Percentiles rank a stretch among this genome's conserved stretches.
These are phyloP conservation scores for Premnoplex brunnescens DNA, from an alignment of 2,797 vertebrate genomes.

Conservation along the genomic window DNA sequence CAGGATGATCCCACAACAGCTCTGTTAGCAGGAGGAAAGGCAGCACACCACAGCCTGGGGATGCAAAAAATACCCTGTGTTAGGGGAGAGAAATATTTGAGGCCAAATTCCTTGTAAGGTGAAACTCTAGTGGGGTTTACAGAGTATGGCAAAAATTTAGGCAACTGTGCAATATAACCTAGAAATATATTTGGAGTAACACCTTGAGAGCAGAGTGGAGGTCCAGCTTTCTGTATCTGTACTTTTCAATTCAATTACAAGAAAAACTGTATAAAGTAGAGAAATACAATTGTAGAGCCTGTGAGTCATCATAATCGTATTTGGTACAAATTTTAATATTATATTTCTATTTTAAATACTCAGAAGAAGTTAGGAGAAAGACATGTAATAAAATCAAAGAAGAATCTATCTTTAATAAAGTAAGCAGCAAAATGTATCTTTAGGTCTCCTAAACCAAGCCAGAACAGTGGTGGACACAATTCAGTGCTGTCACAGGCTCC, in stretches of 20 bases:
- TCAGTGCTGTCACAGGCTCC: neutral
- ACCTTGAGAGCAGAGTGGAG: neutral
- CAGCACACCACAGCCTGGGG: neutral
- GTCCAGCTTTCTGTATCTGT: neutral
- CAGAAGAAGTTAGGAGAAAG: neutral
- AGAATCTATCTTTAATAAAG: neutral
- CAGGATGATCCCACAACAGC: neutral
- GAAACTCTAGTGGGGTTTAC: neutral
- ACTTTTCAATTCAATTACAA: neutral
- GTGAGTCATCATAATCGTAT: accelerated
- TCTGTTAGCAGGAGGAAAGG: neutral
- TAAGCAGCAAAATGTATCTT: neutral
- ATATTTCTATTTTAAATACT: neutral
- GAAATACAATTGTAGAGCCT: neutral
- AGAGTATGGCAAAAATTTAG: neutral
- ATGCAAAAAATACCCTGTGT: neutral
- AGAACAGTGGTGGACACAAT: neutral
- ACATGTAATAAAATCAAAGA: neutral
- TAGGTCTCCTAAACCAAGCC: neutral
- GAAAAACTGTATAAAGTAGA: neutral
- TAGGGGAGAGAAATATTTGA: neutral
- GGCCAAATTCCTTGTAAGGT: neutral
- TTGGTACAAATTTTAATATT: neutral
- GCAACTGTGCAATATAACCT: neutral
- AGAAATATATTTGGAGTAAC: neutral